Conservation (phyloP, 2,797 vertebrate species). For the Gymnoscopelus microlampas region DNA sequence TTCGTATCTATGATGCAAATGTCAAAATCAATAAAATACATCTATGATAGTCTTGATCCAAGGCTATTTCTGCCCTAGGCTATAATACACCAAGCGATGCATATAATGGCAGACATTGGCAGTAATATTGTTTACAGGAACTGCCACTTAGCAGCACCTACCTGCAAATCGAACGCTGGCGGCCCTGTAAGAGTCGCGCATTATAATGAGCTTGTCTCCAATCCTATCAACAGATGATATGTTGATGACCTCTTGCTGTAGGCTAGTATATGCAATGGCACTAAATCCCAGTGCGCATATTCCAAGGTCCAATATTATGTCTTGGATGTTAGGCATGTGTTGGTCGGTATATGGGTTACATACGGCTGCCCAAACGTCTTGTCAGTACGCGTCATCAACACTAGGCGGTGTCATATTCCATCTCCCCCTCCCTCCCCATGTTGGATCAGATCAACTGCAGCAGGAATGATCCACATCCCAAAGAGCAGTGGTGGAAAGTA, state of each 20-base stretch:
- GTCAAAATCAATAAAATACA: too few species aligned
- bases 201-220: conserved; percentile 66
- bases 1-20: too few species aligned
- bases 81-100: background rate
- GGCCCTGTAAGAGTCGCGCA: conserved; percentile 49
- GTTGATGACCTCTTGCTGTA: conserved; percentile 41
- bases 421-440: conserved; percentile 10
- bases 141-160: conserved; percentile 40
- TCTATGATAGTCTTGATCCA: too few species aligned
- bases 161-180: conserved; percentile 68
- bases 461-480: background rate
- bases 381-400: conserved; percentile 69
- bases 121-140: background rate
- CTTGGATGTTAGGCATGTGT: conserved; percentile 53
- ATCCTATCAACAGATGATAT: conserved; percentile 73
- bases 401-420: conserved; percentile 68
- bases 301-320: conserved; percentile 37
- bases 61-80: conserved; percentile 4
- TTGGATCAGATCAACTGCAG: background rate
- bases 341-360: conserved; percentile 62
- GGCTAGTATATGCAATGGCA: conserved; percentile 18
- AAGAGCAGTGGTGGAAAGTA: too few species aligned
- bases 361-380: conserved; percentile 72
- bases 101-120: background rate
- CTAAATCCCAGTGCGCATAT: conserved; percentile 39